Percentiles rank a stretch among this genome's conserved stretches.
Conservation (phyloP, 1,140 invertebrate genomes). For the Mercenaria mercenaria region DNA sequence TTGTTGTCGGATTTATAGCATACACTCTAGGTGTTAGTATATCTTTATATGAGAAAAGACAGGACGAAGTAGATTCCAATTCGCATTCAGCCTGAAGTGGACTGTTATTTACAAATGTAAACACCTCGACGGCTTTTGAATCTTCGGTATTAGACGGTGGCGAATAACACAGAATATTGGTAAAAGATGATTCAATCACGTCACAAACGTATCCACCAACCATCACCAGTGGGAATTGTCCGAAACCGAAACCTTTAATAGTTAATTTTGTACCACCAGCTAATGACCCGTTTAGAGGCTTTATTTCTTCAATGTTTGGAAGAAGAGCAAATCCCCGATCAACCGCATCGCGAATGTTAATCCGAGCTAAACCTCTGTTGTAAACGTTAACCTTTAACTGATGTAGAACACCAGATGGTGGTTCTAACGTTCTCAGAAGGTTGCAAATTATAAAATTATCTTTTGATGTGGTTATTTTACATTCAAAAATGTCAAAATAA, state of each 20-base stretch:
- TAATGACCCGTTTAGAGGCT: conserved; percentile 68
- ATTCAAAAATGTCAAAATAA: conserved; percentile 31
- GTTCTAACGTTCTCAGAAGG: conserved; percentile 37
- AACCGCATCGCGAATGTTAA: conserved; percentile 38
- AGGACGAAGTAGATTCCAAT: neutral
- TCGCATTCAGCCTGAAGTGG: conserved; percentile 15
- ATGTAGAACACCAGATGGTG: conserved; percentile 63
- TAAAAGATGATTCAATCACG: conserved; percentile 54
- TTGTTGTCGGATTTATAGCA: neutral
- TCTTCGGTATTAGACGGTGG: neutral
- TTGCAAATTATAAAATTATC: conserved; percentile 29
- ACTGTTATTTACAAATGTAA: neutral
- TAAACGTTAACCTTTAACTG: conserved; percentile 66
- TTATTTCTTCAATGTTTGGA: conserved; percentile 65
- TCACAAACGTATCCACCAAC: conserved; percentile 51
- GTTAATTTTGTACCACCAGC: conserved; percentile 70
- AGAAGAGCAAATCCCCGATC: conserved; percentile 67
- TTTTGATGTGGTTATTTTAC: conserved; percentile 19
- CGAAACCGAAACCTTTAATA: conserved; percentile 71
- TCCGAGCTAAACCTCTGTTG: conserved; percentile 73
- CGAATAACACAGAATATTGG: conserved; percentile 68
- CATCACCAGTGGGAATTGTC: conserved; percentile 15
- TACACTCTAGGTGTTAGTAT: conserved; percentile 1
- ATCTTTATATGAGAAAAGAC: neutral
- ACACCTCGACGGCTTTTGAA: conserved; percentile 3